phyloP scores from a whole-genome alignment of 2,888 invertebrate genomes.

The Acrobasis repandana region DNA sequence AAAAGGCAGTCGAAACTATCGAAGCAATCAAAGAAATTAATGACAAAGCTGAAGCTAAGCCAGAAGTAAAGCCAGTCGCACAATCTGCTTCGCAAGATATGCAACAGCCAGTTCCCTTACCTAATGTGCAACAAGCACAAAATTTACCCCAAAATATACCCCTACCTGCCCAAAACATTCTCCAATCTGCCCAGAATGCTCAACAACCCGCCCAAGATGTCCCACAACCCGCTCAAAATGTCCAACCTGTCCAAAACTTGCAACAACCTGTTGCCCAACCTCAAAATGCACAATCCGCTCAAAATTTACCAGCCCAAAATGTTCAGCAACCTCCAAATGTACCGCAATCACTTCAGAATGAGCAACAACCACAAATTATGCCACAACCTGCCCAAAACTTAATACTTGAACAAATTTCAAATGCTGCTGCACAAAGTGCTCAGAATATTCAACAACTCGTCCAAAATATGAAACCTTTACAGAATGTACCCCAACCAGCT shows the following conservation, averaged over 20 bases:
- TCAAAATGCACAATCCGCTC: background rate
- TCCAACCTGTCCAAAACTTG: slow-evolving; percentile 12
- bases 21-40: slow-evolving; percentile 74
- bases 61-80: slow-evolving; percentile 5
- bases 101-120: background rate
- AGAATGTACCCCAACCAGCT: slow-evolving; percentile 6
- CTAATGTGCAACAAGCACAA: slow-evolving; percentile 11
- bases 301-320: background rate
- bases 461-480: slow-evolving; percentile 5
- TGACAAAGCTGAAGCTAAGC: slow-evolving; percentile 37
- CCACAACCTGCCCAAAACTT: background rate
- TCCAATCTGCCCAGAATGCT: slow-evolving; percentile 14
- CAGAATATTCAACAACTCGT: slow-evolving; percentile 1
- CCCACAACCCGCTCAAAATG: background rate
- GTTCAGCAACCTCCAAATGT: slow-evolving; percentile 3
- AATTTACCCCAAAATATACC: slow-evolving; percentile 14
- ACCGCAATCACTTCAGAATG: background rate
- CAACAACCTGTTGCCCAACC: slow-evolving; percentile 1
- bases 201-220: slow-evolving; percentile 13
- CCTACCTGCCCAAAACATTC: slow-evolving; percentile 11
- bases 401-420: background rate
- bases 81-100: slow-evolving; percentile 3
- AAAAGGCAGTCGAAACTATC: slow-evolving; percentile 69
- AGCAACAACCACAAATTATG: no score
- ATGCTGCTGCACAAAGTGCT: slow-evolving; percentile 9